A percentile compares a stretch with the other conserved stretches of the same genome.
These are phyloP conservation scores for Engraulis encrasicolus DNA, from an alignment of 2,113 vertebrate genomes.

Conservation along the genomic window DNA sequence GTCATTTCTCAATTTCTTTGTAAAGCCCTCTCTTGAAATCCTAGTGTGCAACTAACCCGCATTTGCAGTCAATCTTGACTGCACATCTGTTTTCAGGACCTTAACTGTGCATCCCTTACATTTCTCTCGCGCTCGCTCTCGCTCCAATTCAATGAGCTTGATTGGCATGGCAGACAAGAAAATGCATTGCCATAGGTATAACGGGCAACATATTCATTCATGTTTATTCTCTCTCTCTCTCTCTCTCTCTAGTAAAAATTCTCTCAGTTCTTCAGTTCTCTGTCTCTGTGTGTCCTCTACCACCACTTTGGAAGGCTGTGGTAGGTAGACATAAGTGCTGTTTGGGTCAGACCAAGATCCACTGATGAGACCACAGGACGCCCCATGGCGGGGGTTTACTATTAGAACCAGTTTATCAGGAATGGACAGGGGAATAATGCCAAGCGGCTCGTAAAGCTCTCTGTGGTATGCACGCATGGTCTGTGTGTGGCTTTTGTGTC, in stretches of 20 bases:
- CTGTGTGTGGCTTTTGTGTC: constrained; percentile 11
- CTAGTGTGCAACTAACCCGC: too few relatives aligned
- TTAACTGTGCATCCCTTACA: background rate
- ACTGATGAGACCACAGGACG: constrained; percentile 39
- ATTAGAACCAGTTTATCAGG: constrained; percentile 21
- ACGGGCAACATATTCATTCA: too few relatives aligned
- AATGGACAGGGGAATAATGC: constrained; percentile 33
- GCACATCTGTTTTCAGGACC: background rate
- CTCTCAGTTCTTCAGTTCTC: background rate
- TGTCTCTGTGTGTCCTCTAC: background rate
- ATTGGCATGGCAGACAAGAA: too few relatives aligned
- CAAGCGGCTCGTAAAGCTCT: constrained; percentile 33
- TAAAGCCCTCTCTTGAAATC: too few relatives aligned
- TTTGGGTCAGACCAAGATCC: constrained; percentile 10
- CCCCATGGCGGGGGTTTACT: constrained; percentile 21
- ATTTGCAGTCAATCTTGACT: too few relatives aligned
- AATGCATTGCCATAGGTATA: too few relatives aligned
- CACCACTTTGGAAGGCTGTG: constrained; percentile 36
- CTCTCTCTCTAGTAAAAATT: constrained; percentile 5
- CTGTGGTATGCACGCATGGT: constrained; percentile 19
- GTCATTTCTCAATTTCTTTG: too few relatives aligned
- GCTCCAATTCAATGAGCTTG: too few relatives aligned
- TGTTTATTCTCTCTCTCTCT: too few relatives aligned
- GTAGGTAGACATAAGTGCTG: constrained; percentile 47
- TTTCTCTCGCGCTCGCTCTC: too few relatives aligned